Evolutionary conservation across 1,140 invertebrate genomes (phyloP).

Genomic region (Drosophila novamexicana): DNA sequence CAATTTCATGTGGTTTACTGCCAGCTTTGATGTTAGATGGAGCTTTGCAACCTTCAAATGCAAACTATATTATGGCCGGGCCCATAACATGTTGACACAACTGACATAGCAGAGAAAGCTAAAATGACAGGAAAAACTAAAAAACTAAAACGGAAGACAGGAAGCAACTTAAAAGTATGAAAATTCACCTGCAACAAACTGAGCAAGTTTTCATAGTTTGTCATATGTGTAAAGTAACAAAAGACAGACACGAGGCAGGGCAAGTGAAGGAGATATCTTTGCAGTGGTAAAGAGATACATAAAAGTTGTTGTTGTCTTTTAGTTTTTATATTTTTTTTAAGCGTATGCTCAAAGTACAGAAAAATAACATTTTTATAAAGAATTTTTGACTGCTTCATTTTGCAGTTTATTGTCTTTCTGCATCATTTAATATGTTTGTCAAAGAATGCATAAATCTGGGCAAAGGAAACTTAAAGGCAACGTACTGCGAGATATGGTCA

Average conservation of each 20-base stretch:
- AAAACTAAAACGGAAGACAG: background rate
- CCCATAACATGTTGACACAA: constrained; percentile 33
- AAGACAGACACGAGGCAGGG: background rate
- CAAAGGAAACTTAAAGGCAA: too few species aligned
- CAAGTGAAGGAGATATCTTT: background rate
- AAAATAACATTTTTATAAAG: constrained; percentile 42
- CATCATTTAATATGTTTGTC: constrained; percentile 3
- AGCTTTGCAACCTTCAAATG: constrained; percentile 22
- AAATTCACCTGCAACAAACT: constrained; percentile 22
- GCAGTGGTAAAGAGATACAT: background rate
- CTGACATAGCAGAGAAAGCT: constrained; percentile 19
- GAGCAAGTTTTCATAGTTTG: constrained; percentile 24
- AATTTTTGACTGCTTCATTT: constrained; percentile 5
- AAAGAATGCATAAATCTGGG: background rate
- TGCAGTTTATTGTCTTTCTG: background rate
- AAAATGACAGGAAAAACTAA: background rate
- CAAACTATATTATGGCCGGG: constrained; percentile 10
- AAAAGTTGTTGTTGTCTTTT: background rate
- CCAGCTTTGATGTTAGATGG: constrained; percentile 25
- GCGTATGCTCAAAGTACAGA: constrained; percentile 30
- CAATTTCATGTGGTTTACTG: constrained; percentile 29
- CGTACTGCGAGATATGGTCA: too few species aligned
- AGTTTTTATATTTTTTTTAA: constrained; percentile 8
- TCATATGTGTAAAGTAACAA: constrained; percentile 22
- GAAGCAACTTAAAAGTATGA: background rate